Conservation (phyloP, 1,140 invertebrate genomes). For the Andricus grossulariae region DNA sequence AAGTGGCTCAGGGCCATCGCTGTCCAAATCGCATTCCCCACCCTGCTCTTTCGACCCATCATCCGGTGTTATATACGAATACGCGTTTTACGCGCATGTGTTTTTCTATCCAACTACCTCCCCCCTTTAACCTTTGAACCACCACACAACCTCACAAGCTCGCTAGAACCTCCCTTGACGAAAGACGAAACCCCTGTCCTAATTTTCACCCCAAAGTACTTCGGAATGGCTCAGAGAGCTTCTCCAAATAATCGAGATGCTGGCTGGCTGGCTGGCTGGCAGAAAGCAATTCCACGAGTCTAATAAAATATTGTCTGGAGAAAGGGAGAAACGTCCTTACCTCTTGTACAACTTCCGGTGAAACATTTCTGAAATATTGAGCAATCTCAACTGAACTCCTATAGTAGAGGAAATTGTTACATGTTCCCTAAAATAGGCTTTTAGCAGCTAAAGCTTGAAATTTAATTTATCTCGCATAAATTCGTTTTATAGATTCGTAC, state of each 20-base stretch:
- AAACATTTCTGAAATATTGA: constrained; percentile 1
- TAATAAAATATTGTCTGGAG: constrained; percentile 4
- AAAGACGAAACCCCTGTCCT: background rate
- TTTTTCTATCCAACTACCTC: constrained; percentile 45
- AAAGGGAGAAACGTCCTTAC: background rate
- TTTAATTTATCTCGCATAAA: too few relatives aligned
- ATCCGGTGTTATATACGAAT: constrained; percentile 37
- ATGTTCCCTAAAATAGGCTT: background rate
- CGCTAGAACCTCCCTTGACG: background rate
- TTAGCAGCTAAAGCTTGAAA: background rate
- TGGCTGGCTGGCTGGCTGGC: background rate
- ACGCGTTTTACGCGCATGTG: constrained; percentile 25
- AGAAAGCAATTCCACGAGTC: constrained; percentile 3
- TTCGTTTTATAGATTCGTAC: too few relatives aligned
- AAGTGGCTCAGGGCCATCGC: constrained; percentile 73
- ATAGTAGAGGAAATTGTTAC: background rate
- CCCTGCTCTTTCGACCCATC: constrained; percentile 33
- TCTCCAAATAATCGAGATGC: constrained; percentile 1
- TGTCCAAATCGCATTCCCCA: constrained; percentile 62
- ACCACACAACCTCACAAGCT: background rate
- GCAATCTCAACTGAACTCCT: background rate
- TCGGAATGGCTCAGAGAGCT: background rate
- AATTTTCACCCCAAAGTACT: constrained; percentile 18
- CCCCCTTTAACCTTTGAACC: constrained; percentile 1
- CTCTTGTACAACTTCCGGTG: constrained; percentile 27